Conservation (phyloP, 2,113 vertebrate genomes). For the Anolis sagrei region DNA sequence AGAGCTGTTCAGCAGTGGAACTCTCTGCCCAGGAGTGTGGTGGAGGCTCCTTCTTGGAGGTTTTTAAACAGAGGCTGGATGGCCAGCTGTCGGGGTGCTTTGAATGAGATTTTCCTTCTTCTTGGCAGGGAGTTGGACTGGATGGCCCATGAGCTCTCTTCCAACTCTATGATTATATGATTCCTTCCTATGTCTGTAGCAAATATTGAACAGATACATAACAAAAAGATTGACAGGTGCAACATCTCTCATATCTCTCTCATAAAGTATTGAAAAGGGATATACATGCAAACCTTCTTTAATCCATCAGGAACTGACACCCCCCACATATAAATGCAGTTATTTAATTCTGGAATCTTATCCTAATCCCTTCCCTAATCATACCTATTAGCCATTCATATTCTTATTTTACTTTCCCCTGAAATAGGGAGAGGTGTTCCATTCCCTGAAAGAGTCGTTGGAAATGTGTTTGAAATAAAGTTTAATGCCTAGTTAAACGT, state of each 20-base stretch:
- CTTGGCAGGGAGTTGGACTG: too few species aligned
- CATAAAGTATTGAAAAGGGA: neutral
- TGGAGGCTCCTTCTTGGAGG: too few species aligned
- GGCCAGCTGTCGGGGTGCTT: too few species aligned
- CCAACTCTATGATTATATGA: too few species aligned
- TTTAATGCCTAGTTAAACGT: slow-evolving; percentile 36
- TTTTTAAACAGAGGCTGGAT: too few species aligned
- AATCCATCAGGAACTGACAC: neutral
- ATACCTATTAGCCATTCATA: slow-evolving; percentile 21
- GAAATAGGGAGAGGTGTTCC: slow-evolving; percentile 25
- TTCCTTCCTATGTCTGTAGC: neutral
- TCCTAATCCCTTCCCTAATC: slow-evolving; percentile 30
- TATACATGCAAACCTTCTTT: neutral
- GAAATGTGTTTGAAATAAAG: slow-evolving; percentile 48
- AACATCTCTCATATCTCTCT: neutral
- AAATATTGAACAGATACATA: neutral
- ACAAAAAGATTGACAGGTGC: neutral
- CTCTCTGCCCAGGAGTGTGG: too few species aligned
- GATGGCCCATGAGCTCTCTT: too few species aligned
- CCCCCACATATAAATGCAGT: neutral
- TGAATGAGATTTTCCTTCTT: too few species aligned
- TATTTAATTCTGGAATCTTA: slow-evolving; percentile 27
- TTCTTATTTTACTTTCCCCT: neutral
- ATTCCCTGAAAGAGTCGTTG: slow-evolving; percentile 16
- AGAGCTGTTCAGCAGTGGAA: too few species aligned